Base-by-base conservation (phyloP, 2,113 vertebrate genomes). In the Chamaea fasciata region DNA sequence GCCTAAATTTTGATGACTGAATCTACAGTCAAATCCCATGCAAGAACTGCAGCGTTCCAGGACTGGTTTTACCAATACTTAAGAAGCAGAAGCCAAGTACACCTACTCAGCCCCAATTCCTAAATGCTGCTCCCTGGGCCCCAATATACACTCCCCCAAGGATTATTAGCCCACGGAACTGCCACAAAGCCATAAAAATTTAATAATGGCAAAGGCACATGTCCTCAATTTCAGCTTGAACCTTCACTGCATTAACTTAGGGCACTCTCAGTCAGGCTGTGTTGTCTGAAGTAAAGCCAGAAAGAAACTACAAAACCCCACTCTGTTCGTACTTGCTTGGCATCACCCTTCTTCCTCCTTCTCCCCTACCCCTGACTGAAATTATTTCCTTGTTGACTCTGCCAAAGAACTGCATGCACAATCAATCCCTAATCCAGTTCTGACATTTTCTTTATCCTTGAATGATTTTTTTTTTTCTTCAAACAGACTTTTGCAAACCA, bases 301-400 rank as follows among this genome's bases (percentile, higher is more conserved):
- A 62, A 90, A 96, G 88, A 94, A 95, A 85, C 28, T 73, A 73
- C 85, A 90, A 93, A 95, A 76, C 22, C 23, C 31, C n/a, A 69
- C 57, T 91, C 67, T 90, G 95, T 85, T 83, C 6, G 0, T 79
- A 93, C 94, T 94, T 76, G 82, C 44, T 76, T 85, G 82, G 46
- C 78, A 94, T 95, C 39, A 91, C 10, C 39, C 30, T 78, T 92
- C 42, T 56, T 89, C 63, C 70, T 83, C n/a, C 65, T 83, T 55
- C 69, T 80, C 44, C 37, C 55, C 65, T 59, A 44, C 1, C 30
- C 56, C 22, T 30, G 13, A 87, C 37, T 75, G 20, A 85, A 96
- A 79, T 82, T 53, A 85, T 35, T 91, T 94, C 92, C 92, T 93
- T 2, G 7, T 85, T 64, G 57, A 46, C 44, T 82, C 39, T 93